A percentile compares a stretch with the other conserved stretches of the same genome.
phyloP scores from a whole-genome alignment of 2,797 vertebrate genomes.

The Sardinella longiceps region DNA sequence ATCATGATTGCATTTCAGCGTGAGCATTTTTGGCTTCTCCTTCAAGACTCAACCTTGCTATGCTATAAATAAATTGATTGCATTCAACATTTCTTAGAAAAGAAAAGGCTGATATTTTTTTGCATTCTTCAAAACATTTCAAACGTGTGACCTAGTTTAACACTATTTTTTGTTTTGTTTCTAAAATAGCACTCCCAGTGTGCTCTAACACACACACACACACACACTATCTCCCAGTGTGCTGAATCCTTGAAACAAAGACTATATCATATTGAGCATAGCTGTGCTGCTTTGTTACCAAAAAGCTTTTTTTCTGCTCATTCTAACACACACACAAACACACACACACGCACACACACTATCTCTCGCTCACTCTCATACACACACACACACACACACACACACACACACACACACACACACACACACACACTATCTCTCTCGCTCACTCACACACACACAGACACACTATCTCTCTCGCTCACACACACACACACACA shows the following conservation, averaged over 20 bases:
- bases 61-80: background rate
- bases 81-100: background rate
- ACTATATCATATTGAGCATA: background rate
- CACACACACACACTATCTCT: background rate
- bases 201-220: too few species aligned
- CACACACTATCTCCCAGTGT: background rate
- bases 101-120: background rate
- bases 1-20: background rate
- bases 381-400: background rate
- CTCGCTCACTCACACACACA: too few species aligned
- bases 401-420: background rate
- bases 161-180: background rate
- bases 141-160: background rate
- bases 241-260: slow-evolving; percentile 16
- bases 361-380: too few species aligned
- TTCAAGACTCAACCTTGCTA: background rate
- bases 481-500: background rate
- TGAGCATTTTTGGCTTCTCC: background rate
- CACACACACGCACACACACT: background rate
- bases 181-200: background rate
- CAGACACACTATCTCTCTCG: too few species aligned
- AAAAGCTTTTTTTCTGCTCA: background rate
- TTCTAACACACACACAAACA: background rate
- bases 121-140: background rate
- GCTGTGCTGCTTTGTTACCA: background rate